Evolutionary conservation across 2,888 invertebrate species (phyloP), one percentile per base, ranked within the genome.

Genomic region (Zootermopsis nevadensis): DNA sequence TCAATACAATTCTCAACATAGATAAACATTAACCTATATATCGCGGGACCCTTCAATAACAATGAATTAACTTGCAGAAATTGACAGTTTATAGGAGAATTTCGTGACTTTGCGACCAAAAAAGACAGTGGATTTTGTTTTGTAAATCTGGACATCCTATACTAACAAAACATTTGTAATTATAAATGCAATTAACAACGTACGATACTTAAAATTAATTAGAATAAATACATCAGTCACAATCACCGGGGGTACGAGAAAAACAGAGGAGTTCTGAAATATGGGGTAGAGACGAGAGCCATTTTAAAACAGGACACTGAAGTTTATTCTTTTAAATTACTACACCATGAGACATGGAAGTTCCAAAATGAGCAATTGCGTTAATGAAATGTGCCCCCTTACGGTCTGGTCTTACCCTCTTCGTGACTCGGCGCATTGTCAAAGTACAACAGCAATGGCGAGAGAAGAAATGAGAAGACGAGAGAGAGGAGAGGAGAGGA

Each of bases 371-470:
- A 82, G 82, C 82, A 82, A 82, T 82, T 60, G 82, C 66, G 55
- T 76, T 82, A 82, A 82, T 82, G 82, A 82, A 82, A 74, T 38
- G 82, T 33, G 53, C 53, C 82, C n/a, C 82, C 82, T 55, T 55
- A 33, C 66, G 42, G 27, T 31, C 33, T 33, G 22, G 33, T 55
- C 72, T 31, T 42, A n/a, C 33, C 42, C 72, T 69, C 81, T 48
- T 48, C 48, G 48, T 48, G 48, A 48, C 48, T 3, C 15, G 48
- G 48, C 60, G 15, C n/a, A 60, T 60, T 60, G 60, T 60, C n/a
- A 60, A 60, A 24, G 19, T 48, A 48, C 48, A 19, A 48, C 48
- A 19, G 19, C 12, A 15, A 3, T 19, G 48, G 48, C 27, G 10
- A 60, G 38, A 33, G 24, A 30, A 72, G 33, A 10, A n/a, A n/a